Conservation (phyloP, 2,797 vertebrate species). For the Pangasius mekongensis region DNA sequence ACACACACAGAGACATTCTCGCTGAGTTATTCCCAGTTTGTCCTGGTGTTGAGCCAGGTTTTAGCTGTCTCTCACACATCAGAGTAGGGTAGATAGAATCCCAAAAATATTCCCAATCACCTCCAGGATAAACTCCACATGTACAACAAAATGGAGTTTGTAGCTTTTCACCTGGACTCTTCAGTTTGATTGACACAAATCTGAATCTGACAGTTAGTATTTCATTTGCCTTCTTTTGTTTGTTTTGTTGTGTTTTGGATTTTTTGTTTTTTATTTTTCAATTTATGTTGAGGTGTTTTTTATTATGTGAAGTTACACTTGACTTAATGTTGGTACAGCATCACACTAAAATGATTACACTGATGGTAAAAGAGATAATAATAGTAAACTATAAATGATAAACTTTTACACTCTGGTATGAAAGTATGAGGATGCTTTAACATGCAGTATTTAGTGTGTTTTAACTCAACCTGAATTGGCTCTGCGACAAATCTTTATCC, state of each 20-base stretch:
- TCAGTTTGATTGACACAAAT: constrained; percentile 25
- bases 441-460: not conserved
- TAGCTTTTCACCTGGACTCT: constrained; percentile 58
- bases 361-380: not conserved
- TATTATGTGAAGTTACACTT: not conserved
- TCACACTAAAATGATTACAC: not conserved
- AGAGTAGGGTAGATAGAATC: constrained; percentile 65
- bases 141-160: constrained; percentile 40
- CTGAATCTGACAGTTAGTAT: constrained; percentile 54
- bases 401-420: not conserved
- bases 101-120: constrained; percentile 56
- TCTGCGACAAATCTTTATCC: not conserved
- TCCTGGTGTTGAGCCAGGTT: constrained; percentile 74
- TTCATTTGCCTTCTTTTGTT: constrained; percentile 51
- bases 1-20: not conserved
- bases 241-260: not conserved
- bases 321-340: not conserved
- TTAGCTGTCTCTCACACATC: constrained; percentile 75
- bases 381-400: not conserved
- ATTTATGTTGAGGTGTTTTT: not conserved
- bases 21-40: constrained; percentile 44
- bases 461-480: too few relatives aligned
- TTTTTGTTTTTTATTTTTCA: not conserved
- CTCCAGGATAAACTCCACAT: constrained; percentile 56
- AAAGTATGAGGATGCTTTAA: not conserved